A percentile compares a stretch with the other conserved stretches of the same genome.
Evolutionary conservation across 53 echinoderm and acorn worm species (phyloP).

Genomic region (Patiria pectinifera): DNA sequence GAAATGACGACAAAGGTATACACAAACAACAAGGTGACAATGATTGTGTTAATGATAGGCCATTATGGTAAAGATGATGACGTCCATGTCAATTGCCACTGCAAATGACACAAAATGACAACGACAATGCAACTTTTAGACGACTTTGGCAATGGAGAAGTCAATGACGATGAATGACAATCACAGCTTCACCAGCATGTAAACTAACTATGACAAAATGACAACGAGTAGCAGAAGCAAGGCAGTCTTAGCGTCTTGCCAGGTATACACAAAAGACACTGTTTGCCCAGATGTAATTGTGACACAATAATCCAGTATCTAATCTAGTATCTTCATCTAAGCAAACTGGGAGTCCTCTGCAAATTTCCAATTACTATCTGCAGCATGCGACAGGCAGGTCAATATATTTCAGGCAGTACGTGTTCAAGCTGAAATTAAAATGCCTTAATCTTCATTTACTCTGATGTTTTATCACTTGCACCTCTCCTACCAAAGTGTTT

Average conservation of each 20-base stretch:
- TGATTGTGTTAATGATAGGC: not conserved
- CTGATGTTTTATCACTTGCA: not conserved
- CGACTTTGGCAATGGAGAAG: no score
- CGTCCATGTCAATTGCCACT: no score
- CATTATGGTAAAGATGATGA: no score
- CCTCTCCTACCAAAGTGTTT: not conserved
- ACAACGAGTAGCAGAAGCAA: no score
- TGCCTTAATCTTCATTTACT: not conserved
- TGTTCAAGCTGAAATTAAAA: not conserved
- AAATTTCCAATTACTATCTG: not conserved
- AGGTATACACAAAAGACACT: not conserved
- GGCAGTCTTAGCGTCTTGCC: not conserved
- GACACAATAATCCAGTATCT: no score
- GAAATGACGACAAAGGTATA: no score
- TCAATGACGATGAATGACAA: no score
- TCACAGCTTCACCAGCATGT: no score
- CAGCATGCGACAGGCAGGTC: not conserved
- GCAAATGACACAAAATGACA: no score
- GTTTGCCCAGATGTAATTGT: not conserved
- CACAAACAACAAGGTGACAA: not conserved
- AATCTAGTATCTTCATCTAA: not conserved
- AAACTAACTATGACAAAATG: no score
- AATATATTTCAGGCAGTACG: not conserved
- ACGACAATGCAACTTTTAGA: no score
- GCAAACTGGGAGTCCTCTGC: not conserved